Evolutionary conservation across 1,140 invertebrate genomes (phyloP), one percentile per base, ranked within the genome.

Genomic region (Drosophila pachea): DNA sequence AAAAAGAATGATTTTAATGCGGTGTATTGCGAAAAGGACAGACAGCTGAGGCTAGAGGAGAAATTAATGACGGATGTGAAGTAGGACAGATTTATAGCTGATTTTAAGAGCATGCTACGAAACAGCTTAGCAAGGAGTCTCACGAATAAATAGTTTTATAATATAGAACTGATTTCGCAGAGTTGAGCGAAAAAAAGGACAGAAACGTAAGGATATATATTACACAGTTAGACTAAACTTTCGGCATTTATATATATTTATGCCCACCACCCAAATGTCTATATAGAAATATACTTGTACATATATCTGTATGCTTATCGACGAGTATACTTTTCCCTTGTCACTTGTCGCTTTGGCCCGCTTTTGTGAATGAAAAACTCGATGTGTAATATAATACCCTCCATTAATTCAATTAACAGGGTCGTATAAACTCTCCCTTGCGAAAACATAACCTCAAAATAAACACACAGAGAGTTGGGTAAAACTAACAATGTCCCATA

Each of bases 341-440:
- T 67, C 49, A 63, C 35, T 45, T 47, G 16, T 33, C 35, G 12
- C n/a, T n/a, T 42, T 52, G n/a, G 31, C 29, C 12, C 31, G 16
- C 69, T 12, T 36, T 38, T 47, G 29, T 16, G n/a, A 33, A 29
- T 45, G 16, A 7, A 40, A 38, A 9, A 29, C 49, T 48, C 31
- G 22, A 55, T 55, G 40, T 65, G 78, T 62, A 83, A 83, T 54
- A 33, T 32, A 62, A 83, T 83, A 73, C 63, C 38, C 49, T 36
- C 68, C 73, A 84, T 83, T 76, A 74, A 83, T 78, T 83, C 76
- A 83, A 83, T 84, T 78, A 83, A 84, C 68, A 68, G 54, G 65
- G 56, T 63, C 45, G 33, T 53, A 61, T 40, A 38, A 49, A 62
- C 49, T 49, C 32, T 47, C 16, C 56, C 38, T 43, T 56, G 4